Conservation (phyloP, 2,797 vertebrate species). For the Galaxias olidus region DNA sequence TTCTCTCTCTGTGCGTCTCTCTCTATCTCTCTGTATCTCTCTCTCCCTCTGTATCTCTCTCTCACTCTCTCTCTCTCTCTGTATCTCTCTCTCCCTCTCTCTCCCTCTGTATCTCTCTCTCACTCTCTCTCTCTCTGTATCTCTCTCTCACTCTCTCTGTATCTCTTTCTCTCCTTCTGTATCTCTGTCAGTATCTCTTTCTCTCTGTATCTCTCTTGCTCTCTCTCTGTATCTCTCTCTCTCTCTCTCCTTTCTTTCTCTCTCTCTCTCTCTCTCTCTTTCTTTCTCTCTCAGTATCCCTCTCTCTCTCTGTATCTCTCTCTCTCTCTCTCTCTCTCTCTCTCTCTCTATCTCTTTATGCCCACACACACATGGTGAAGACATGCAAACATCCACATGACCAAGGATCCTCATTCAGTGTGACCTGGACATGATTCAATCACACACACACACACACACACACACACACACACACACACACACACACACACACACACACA, state of each 20-base stretch:
- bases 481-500: neutral
- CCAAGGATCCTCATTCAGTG: too few relatives aligned
- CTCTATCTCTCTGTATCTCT: neutral
- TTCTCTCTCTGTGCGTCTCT: neutral
- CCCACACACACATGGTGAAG: too few relatives aligned
- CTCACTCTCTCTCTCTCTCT: neutral
- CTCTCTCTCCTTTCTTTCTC: neutral
- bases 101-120: neutral
- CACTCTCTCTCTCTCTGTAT: neutral
- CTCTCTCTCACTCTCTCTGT: too few relatives aligned
- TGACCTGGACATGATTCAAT: too few relatives aligned
- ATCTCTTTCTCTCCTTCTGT: too few relatives aligned
- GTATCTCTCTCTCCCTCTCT: neutral
- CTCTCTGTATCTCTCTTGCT: neutral
- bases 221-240: neutral
- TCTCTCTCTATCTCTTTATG: conserved; percentile 1
- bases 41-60: neutral
- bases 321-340: too few relatives aligned
- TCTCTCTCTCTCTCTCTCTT: neutral
- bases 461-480: neutral
- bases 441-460: neutral
- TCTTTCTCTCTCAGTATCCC: too few relatives aligned
- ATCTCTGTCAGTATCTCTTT: neutral
- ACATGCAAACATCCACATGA: too few relatives aligned
- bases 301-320: neutral